These are phyloP conservation scores for Latrodectus hesperus DNA, from an alignment of 2,888 invertebrate species.

Conservation along the genomic window DNA sequence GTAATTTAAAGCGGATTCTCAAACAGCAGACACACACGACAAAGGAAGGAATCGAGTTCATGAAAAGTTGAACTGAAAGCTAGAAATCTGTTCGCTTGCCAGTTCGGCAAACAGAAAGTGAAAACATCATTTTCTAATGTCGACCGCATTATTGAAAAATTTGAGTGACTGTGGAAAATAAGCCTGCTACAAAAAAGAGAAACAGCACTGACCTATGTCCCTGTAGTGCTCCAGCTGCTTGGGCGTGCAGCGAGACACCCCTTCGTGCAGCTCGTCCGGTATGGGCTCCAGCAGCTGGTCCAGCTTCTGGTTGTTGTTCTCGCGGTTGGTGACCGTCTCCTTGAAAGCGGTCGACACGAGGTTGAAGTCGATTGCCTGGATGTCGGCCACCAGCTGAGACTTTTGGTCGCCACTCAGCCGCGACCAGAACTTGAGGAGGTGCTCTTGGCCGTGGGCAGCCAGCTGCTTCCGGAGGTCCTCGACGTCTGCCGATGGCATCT, in stretches of 20 bases:
- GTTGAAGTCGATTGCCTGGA: conserved; percentile 81
- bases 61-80: too few species aligned
- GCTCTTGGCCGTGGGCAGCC: conserved; percentile 83
- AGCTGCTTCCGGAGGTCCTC: conserved; percentile 74
- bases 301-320: conserved; percentile 71
- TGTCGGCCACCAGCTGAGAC: conserved; percentile 79
- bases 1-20: too few species aligned
- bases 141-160: too few species aligned
- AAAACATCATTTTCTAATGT: too few species aligned
- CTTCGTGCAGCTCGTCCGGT: conserved; percentile 86
- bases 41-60: too few species aligned
- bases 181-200: neutral
- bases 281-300: conserved; percentile 87
- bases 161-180: too few species aligned
- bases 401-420: conserved; percentile 80
- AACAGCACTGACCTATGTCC: conserved; percentile 45
- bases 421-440: conserved; percentile 88
- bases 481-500: conserved; percentile 53
- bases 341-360: conserved; percentile 84
- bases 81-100: too few species aligned
- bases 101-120: too few species aligned
- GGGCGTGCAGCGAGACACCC: conserved; percentile 76
- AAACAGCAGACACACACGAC: too few species aligned
- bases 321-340: conserved; percentile 79
- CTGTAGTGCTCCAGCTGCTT: conserved; percentile 42